Percentiles rank a stretch among this genome's conserved stretches.
These are phyloP conservation scores for Ailuropoda melanoleuca DNA, from an alignment of 2,113 vertebrate genomes.

Conservation along the genomic window DNA sequence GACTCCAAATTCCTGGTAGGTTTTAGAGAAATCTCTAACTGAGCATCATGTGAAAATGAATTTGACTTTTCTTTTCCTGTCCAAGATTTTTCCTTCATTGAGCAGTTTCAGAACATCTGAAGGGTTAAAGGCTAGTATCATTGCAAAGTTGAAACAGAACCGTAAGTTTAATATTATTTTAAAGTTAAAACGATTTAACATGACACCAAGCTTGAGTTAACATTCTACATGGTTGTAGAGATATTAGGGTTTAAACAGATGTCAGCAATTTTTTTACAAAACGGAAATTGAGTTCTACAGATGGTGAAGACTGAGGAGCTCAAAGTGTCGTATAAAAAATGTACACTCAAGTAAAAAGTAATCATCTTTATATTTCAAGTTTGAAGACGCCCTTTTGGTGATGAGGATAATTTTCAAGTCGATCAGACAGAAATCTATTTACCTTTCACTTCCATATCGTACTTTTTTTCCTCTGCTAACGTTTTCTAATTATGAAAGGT, in stretches of 20 bases:
- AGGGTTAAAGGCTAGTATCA: slow-evolving; percentile 75
- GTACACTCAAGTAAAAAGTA: slow-evolving; percentile 55
- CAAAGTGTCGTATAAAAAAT: slow-evolving; percentile 70
- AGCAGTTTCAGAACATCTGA: slow-evolving; percentile 43
- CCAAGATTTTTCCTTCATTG: not conserved
- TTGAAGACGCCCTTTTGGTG: slow-evolving; percentile 51
- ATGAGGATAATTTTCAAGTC: slow-evolving; percentile 30
- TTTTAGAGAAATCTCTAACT: slow-evolving; percentile 24
- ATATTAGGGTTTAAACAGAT: slow-evolving; percentile 79
- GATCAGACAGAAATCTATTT: slow-evolving; percentile 50
- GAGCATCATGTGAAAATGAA: not conserved
- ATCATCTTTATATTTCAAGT: slow-evolving; percentile 56
- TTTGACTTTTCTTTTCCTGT: not conserved
- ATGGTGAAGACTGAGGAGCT: slow-evolving; percentile 74
- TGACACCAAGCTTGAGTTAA: slow-evolving; percentile 76
- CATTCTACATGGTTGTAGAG: slow-evolving; percentile 76
- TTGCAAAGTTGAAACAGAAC: slow-evolving; percentile 69
- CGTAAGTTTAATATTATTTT: slow-evolving; percentile 78
- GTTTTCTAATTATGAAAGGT: slow-evolving; percentile 19
- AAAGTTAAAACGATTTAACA: slow-evolving; percentile 78
- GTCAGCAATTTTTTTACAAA: slow-evolving; percentile 73
- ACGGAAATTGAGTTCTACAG: slow-evolving; percentile 79
- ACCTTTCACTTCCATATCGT: slow-evolving; percentile 5
- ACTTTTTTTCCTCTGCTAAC: slow-evolving; percentile 28
- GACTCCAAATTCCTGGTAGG: not conserved